Evolutionary conservation across 2,888 invertebrate genomes (phyloP).

Genomic region (Acanthoscelides obtectus): DNA sequence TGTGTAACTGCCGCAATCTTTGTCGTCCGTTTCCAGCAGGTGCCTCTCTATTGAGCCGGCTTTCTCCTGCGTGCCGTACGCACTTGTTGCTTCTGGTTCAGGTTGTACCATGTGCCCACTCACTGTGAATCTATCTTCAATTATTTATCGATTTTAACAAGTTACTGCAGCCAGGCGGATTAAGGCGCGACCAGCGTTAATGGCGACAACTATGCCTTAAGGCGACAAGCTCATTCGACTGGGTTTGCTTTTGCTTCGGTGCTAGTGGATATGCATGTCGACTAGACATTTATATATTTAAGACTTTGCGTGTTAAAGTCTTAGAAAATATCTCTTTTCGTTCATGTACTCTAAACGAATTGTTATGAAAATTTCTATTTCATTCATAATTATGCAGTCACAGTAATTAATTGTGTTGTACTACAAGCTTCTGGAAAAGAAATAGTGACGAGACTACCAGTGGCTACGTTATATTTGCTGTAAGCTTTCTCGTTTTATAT

Average conservation of each 20-base stretch:
- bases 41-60: conserved; percentile 25
- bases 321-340: too few relatives aligned
- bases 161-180: not conserved
- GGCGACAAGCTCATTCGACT: not conserved
- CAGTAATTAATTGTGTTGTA: too few relatives aligned
- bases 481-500: too few relatives aligned
- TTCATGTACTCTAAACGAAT: too few relatives aligned
- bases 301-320: too few relatives aligned
- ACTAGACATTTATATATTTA: not conserved
- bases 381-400: too few relatives aligned
- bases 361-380: too few relatives aligned
- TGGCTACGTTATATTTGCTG: too few relatives aligned
- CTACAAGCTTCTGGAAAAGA: too few relatives aligned
- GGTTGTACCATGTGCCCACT: not conserved
- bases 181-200: conserved; percentile 16
- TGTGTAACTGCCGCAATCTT: not conserved
- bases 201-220: not conserved
- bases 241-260: not conserved
- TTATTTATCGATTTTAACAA: conserved; percentile 23
- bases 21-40: conserved; percentile 20
- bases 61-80: conserved; percentile 20
- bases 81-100: not conserved
- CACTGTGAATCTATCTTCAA: conserved; percentile 18
- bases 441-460: too few relatives aligned
- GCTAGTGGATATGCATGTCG: not conserved